phyloP scores from a whole-genome alignment of 2,113 vertebrate species.

The Hippocampus abdominalis region DNA sequence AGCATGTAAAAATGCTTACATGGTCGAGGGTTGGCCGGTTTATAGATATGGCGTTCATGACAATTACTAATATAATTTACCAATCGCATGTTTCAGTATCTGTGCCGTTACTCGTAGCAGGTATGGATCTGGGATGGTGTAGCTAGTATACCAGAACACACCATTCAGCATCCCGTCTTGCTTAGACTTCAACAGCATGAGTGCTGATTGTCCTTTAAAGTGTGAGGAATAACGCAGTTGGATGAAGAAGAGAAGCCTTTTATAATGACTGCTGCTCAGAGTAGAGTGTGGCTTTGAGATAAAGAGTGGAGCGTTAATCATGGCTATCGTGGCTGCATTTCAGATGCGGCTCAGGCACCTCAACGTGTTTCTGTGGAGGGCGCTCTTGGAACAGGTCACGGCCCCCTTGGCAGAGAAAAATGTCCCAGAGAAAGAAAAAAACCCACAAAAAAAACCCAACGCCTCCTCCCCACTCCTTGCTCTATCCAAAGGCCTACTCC shows the following conservation, averaged over 20 bases:
- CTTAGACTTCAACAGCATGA: background rate
- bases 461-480: constrained; percentile 30
- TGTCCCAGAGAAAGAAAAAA: constrained; percentile 60
- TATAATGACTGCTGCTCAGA: constrained; percentile 71
- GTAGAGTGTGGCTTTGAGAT: constrained; percentile 53
- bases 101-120: constrained; percentile 22
- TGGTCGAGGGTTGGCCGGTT: background rate
- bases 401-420: constrained; percentile 74
- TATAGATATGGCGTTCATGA: background rate
- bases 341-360: constrained; percentile 58
- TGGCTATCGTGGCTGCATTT: constrained; percentile 50
- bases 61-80: background rate
- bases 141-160: background rate
- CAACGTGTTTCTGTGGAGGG: constrained; percentile 39
- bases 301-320: constrained; percentile 74
- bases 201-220: background rate
- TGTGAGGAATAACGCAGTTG: constrained; percentile 9
- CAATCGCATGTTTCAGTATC: background rate
- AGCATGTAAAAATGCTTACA: background rate
- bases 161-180: background rate
- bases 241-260: constrained; percentile 45
- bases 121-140: constrained; percentile 14
- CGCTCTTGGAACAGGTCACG: constrained; percentile 64
- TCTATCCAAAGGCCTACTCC: constrained; percentile 53
- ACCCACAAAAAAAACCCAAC: background rate